A percentile compares a stretch with the other conserved stretches of the same genome.
phyloP scores from a whole-genome alignment of 1,140 invertebrate genomes.

The Diorhabda elongata region DNA sequence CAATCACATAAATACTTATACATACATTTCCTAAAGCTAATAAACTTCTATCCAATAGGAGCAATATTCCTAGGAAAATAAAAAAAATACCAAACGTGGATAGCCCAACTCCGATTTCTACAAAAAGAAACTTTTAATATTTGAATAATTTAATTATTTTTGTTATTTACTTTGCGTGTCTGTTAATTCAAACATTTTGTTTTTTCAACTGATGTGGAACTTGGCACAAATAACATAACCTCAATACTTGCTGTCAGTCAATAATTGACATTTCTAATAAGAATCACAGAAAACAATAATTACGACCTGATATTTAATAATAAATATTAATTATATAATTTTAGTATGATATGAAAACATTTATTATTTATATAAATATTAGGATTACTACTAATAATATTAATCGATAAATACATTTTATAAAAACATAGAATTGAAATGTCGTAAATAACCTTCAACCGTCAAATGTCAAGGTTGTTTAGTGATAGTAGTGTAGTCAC shows the following conservation, averaged over 20 bases:
- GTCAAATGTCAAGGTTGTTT: no score
- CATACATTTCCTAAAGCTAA: constrained; percentile 98
- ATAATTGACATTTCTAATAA: no score
- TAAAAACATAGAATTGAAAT: no score
- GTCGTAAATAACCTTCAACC: no score
- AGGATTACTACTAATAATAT: no score
- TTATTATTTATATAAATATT: no score
- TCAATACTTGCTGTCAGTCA: background rate
- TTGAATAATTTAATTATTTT: constrained; percentile 13
- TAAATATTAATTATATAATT: no score
- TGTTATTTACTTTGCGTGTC: constrained; percentile 63
- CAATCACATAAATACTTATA: constrained; percentile 14
- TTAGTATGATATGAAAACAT: no score
- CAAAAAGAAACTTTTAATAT: constrained; percentile 28
- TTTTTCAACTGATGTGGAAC: background rate
- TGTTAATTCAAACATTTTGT: constrained; percentile 65
- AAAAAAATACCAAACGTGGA: constrained; percentile 95
- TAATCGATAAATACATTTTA: no score
- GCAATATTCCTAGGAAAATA: constrained; percentile 87
- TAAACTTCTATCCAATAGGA: constrained; percentile 97
- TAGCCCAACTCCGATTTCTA: constrained; percentile 96
- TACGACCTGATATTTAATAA: no score
- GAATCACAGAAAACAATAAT: no score
- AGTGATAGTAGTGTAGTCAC: no score
- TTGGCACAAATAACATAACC: constrained; percentile 12